Base-by-base conservation (phyloP, 2,113 vertebrate genomes). In the Edolisoma coerulescens region DNA sequence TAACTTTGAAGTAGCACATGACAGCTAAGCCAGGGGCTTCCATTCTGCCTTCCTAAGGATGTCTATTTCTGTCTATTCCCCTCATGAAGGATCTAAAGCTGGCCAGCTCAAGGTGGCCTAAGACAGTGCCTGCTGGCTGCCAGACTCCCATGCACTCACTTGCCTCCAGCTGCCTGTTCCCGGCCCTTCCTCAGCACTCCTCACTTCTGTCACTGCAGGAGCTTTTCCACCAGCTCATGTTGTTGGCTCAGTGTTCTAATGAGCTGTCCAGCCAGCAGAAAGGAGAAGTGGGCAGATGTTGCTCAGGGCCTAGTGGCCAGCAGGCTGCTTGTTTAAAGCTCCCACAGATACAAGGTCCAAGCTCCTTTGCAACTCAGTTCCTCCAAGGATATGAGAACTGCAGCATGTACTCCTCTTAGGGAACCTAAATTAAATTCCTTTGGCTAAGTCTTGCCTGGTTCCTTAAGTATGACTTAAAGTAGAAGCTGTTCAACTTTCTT, bases 221-320 rank as follows among this genome's bases (percentile, higher is more conserved):
- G 22, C 39, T 82, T 67, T 53, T 15, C 47, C 49, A 52, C 5
- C 61, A 63, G 6, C 81, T 42, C 32, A 1, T 0, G 1, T 2
- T 15, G 39, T 9, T 10, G 47, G 47, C n/a, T 90, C 64, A 26
- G 17, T 0, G 3, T 1, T 11, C 30, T 11, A 21, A 39, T 1
- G 23, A 78, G 78, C 69, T 82, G 47, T 59, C 39, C 74, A 87
- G 74, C 5, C 80, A 77, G 70, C 16, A 76, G 45, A 37, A 81
- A 56, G 68, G 27, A 60, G 14, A 60, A 33, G 13, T 0, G 11
- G 41, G n/a, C 79, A 81, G 35, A 68, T 7, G 15, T 2, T 86
- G 35, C 33, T 56, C 14, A 7, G 39, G 49, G 21, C 23, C 74
- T 5, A 6, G n/a, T 28, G 50, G 32, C 11, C 32, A 39, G 27